These are phyloP conservation scores for Gonocerus acuteangulatus DNA, from an alignment of 2,888 invertebrate species.

Conservation along the genomic window DNA sequence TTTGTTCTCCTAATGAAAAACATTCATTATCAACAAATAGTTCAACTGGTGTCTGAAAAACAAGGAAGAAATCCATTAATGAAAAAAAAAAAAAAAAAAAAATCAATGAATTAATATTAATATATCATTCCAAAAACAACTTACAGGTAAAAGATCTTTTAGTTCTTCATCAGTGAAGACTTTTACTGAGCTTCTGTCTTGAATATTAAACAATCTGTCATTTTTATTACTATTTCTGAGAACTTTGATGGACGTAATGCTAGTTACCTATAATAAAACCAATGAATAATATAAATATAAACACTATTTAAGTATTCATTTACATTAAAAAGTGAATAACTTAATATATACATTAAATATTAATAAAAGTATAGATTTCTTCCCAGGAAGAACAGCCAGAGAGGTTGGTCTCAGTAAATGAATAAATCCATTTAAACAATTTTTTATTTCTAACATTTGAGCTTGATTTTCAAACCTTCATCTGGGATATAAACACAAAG, in stretches of 20 bases:
- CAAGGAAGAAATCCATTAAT: neutral
- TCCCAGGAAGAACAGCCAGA: too few relatives aligned
- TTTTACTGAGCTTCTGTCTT: conserved; percentile 33
- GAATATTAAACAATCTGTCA: conserved; percentile 29
- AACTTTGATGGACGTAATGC: conserved; percentile 11
- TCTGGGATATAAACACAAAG: too few relatives aligned
- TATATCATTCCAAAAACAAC: too few relatives aligned
- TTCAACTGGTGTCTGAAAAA: conserved; percentile 31
- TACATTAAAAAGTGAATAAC: too few relatives aligned
- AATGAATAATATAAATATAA: neutral
- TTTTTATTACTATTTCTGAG: conserved; percentile 10
- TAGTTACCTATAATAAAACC: conserved; percentile 18
- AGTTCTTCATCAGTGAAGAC: conserved; percentile 34
- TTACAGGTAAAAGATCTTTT: conserved; percentile 33
- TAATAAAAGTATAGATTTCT: too few relatives aligned
- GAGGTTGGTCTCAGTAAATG: too few relatives aligned
- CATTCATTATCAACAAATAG: conserved; percentile 35
- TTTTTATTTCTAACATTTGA: too few relatives aligned
- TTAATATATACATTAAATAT: too few relatives aligned
- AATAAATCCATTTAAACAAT: too few relatives aligned
- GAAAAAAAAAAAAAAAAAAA: too few relatives aligned
- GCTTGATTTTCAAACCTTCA: too few relatives aligned
- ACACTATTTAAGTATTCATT: conserved; percentile 13
- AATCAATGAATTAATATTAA: too few relatives aligned
- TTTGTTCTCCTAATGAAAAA: conserved; percentile 30